These are phyloP conservation scores for Mesochorus sp. DNA, from an alignment of 2,888 invertebrate species.

Conservation along the genomic window DNA sequence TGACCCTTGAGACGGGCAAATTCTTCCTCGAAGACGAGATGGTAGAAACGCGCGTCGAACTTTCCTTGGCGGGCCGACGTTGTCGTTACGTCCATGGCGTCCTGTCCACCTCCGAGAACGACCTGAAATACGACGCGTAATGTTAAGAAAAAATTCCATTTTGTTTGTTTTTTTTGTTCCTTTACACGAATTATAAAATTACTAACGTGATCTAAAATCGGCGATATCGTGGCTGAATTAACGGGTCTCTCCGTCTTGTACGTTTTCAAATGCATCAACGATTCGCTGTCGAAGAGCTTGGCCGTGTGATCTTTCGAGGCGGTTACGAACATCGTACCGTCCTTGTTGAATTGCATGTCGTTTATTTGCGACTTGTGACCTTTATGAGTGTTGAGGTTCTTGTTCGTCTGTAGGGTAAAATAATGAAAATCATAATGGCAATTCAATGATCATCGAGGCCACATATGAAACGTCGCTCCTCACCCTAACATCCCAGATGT, in stretches of 20 bases:
- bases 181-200: too few species aligned
- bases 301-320: conserved; percentile 98
- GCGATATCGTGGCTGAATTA: conserved; percentile 98
- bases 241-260: conserved; percentile 99
- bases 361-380: conserved; percentile 95
- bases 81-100: conserved; percentile 99
- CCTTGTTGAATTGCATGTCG: conserved; percentile 97
- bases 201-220: conserved; percentile 94
- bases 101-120: conserved; percentile 99
- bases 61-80: conserved; percentile 97
- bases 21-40: conserved; percentile 88
- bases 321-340: conserved; percentile 97
- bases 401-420: conserved; percentile 87
- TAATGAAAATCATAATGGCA: neutral
- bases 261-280: conserved; percentile 93
- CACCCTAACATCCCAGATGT: conserved; percentile 95
- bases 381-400: conserved; percentile 89
- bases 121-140: conserved; percentile 83
- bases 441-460: too few species aligned
- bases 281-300: conserved; percentile 95
- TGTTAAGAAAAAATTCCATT: conserved; percentile 2
- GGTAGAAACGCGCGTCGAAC: conserved; percentile 94
- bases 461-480: too few species aligned
- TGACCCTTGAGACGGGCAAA: conserved; percentile 97
- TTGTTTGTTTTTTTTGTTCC: neutral